phyloP scores from a whole-genome alignment of 2,888 invertebrate genomes.

The Xestia xanthographa region DNA sequence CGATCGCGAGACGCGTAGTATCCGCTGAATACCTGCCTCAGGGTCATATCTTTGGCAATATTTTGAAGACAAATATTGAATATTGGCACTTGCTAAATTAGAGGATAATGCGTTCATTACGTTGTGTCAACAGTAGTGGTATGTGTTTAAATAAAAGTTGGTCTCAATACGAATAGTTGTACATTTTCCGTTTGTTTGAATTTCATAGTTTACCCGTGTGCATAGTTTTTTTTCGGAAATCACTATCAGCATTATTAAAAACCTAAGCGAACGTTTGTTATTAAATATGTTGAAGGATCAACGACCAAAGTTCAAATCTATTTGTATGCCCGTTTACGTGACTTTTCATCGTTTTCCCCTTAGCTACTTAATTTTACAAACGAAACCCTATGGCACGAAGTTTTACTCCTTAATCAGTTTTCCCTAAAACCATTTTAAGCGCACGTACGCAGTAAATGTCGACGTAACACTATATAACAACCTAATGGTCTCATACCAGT shows the following conservation, averaged over 20 bases:
- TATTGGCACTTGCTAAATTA: constrained; percentile 33
- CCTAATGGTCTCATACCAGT: constrained; percentile 1
- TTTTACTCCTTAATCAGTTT: neutral
- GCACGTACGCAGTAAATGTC: neutral
- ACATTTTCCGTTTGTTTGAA: neutral
- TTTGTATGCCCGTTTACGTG: neutral
- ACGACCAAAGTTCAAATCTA: neutral
- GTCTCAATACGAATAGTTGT: neutral
- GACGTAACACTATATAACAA: neutral
- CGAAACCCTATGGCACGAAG: neutral
- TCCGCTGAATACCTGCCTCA: constrained; percentile 12
- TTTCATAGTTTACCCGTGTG: neutral
- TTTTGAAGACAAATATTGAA: constrained; percentile 44
- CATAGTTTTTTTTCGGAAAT: neutral
- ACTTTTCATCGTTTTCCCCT: neutral
- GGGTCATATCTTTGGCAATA: constrained; percentile 31
- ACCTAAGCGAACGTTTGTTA: no score
- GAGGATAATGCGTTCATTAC: constrained; percentile 24
- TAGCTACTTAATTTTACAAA: neutral
- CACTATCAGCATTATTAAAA: neutral
- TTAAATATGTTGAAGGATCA: neutral
- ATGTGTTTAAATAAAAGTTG: constrained; percentile 4
- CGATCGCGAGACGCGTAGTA: constrained; percentile 31
- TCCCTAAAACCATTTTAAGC: neutral
- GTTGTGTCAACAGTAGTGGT: constrained; percentile 1